These are phyloP conservation scores for Triops longicaudatus DNA, from an alignment of 1,140 invertebrate species.

Conservation along the genomic window DNA sequence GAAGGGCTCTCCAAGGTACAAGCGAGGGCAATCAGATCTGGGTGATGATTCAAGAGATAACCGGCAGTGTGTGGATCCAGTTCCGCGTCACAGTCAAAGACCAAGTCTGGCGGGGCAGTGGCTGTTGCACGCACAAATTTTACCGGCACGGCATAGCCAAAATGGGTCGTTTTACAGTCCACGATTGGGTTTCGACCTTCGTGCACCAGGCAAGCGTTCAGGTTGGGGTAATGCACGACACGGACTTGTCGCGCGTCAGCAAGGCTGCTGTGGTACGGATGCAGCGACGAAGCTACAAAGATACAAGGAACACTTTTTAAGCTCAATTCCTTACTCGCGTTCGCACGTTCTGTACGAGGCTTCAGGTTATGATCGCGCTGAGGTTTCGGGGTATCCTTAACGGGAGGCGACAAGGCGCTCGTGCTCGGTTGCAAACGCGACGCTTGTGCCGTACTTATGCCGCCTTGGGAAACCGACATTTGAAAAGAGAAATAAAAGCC, in stretches of 20 bases:
- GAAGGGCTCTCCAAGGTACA: slow-evolving; percentile 24
- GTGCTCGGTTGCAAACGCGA: neutral
- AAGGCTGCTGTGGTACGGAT: slow-evolving; percentile 38
- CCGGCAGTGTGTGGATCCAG: slow-evolving; percentile 34
- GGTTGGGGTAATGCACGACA: slow-evolving; percentile 45
- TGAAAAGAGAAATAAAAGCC: neutral
- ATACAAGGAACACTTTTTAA: slow-evolving; percentile 11
- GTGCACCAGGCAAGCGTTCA: slow-evolving; percentile 43
- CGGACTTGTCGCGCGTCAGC: slow-evolving; percentile 43
- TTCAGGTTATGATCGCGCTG: neutral
- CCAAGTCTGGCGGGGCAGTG: slow-evolving; percentile 38
- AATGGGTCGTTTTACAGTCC: slow-evolving; percentile 48
- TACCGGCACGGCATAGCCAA: slow-evolving; percentile 49
- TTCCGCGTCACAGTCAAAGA: slow-evolving; percentile 32
- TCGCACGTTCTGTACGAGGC: neutral
- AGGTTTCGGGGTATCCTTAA: neutral
- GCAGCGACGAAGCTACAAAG: slow-evolving; percentile 34
- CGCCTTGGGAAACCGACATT: neutral
- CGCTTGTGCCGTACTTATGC: neutral
- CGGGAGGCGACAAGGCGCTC: neutral
- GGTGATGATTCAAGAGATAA: slow-evolving; percentile 38
- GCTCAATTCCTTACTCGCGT: neutral
- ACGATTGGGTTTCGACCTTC: slow-evolving; percentile 36
- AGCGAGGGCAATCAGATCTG: slow-evolving; percentile 32
- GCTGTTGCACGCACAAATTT: slow-evolving; percentile 37